Evolutionary conservation across 1,140 invertebrate species (phyloP), one percentile per base, ranked within the genome.

Genomic region (Drosophila baimaii): DNA sequence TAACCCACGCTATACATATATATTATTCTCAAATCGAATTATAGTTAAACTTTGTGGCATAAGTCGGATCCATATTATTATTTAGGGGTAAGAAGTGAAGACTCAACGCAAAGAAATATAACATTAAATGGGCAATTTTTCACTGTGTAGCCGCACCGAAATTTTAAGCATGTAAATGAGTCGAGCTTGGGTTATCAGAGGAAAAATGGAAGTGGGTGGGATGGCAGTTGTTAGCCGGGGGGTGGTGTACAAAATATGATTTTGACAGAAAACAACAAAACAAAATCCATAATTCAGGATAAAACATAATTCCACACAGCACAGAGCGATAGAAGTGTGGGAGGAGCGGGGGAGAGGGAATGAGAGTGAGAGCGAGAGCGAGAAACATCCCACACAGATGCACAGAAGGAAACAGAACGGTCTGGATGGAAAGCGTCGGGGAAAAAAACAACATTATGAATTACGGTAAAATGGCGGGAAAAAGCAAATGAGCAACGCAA

Each of bases 241-340:
- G 54, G 35, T 68, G 62, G 68, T 44, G 81, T 63, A 71, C 70
- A 84, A 91, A 91, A 86, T 91, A 91, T 91, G 90, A 91, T 90
- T 91, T 91, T 91, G 90, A 91, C 90, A 91, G 90, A 91, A 89
- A 91, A 91, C 90, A 91, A 91, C 90, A 86, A 86, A 91, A 91
- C 84, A 91, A 91, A 91, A 91, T 91, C 90, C 90, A 91, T 91
- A 91, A 91, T 90, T 91, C 90, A 91, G 90, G 90, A 91, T 91
- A 91, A 91, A 91, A 91, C 89, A 91, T 91, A 91, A 91, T 90
- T 90, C 81, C 84, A 72, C 79, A 89, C 62, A 82, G 75, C 71
- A 79, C 63, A 55, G 72, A 75, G 27, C 47, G 65, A 21, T 33
- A 10, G 64, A 21, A 41, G 46, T 19, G 51, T 19, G 51, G 12